Percentiles rank a stretch among this genome's conserved stretches.
phyloP scores from a whole-genome alignment of 2,113 vertebrate species.

The Pluvialis apricaria region DNA sequence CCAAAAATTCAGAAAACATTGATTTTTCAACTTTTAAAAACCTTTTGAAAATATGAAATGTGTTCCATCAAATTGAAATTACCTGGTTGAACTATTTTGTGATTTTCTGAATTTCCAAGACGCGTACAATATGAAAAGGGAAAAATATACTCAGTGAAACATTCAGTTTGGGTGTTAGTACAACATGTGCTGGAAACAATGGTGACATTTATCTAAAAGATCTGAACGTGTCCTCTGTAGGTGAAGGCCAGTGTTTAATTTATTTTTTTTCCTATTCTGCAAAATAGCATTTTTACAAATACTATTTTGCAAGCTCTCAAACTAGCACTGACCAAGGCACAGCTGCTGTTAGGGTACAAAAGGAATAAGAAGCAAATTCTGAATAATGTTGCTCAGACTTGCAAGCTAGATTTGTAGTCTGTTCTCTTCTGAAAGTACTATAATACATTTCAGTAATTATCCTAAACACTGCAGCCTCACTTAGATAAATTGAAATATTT shows the following conservation, averaged over 20 bases:
- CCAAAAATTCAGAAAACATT: neutral
- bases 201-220: neutral
- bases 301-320: neutral
- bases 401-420: neutral
- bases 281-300: neutral
- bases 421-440: neutral
- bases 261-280: neutral
- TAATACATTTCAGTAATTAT: neutral
- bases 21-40: neutral
- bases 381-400: neutral
- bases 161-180: neutral
- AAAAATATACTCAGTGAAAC: neutral
- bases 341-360: neutral
- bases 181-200: neutral
- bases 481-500: slow-evolving; percentile 4
- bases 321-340: neutral
- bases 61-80: accelerated
- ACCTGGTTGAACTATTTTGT: neutral
- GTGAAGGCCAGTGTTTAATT: neutral
- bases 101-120: neutral
- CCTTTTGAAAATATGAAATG: neutral
- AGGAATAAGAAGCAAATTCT: neutral
- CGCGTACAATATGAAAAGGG: neutral
- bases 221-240: neutral
- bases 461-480: neutral